Percentiles rank a stretch among this genome's conserved stretches.
Conservation (phyloP, 2,797 vertebrate species). For the Danio jaintianensis region DNA sequence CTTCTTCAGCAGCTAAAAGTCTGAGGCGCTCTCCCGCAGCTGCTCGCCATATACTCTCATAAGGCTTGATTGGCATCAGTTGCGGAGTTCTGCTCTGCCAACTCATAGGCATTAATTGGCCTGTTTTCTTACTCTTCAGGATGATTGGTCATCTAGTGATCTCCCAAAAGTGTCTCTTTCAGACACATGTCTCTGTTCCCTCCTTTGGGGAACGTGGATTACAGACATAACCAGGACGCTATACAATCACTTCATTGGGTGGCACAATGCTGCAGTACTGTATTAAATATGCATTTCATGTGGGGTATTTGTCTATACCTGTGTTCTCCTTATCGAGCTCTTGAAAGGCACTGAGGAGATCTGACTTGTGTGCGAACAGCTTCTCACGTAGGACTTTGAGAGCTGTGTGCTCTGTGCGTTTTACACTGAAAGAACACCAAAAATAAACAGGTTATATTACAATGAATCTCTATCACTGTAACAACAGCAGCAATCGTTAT, state of each 20-base stretch:
- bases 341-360: slow-evolving; percentile 86
- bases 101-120: too few relatives aligned
- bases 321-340: slow-evolving; percentile 77
- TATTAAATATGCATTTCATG: slow-evolving; percentile 4
- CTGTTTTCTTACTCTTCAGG: too few relatives aligned
- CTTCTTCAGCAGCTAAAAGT: too few relatives aligned
- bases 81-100: too few relatives aligned
- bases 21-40: too few relatives aligned
- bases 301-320: slow-evolving; percentile 66
- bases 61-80: too few relatives aligned
- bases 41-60: too few relatives aligned
- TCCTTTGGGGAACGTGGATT: too few relatives aligned
- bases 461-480: background rate
- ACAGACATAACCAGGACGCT: too few relatives aligned
- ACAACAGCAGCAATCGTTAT: background rate
- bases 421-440: slow-evolving; percentile 77
- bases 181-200: too few relatives aligned
- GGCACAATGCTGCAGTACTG: background rate
- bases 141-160: too few relatives aligned
- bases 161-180: too few relatives aligned
- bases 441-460: background rate
- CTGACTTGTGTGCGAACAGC: slow-evolving; percentile 90
- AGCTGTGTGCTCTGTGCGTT: slow-evolving; percentile 89
- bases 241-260: background rate
- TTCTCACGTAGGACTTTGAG: slow-evolving; percentile 88